A percentile compares a stretch with the other conserved stretches of the same genome.
Evolutionary conservation across 2,797 vertebrate genomes (phyloP).

Genomic region (Sebastes itinus): DNA sequence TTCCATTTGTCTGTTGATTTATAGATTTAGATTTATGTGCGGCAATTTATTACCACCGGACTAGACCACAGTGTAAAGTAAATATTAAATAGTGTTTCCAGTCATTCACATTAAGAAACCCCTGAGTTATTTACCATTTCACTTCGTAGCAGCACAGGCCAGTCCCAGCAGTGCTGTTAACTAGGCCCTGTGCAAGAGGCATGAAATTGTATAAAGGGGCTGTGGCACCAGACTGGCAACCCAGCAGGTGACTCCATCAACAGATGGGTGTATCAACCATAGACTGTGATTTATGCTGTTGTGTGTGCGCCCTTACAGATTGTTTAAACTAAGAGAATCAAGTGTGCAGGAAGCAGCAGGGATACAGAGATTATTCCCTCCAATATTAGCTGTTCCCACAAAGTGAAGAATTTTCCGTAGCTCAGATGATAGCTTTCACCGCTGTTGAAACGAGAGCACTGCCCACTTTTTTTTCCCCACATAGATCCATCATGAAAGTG

Average conservation of each 20-base stretch:
- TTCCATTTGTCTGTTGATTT: conserved; percentile 35
- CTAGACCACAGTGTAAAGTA: conserved; percentile 10
- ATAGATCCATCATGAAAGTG: neutral
- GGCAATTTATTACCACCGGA: conserved; percentile 21
- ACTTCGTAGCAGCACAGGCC: neutral
- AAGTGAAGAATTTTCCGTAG: conserved; percentile 15
- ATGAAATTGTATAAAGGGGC: conserved; percentile 42
- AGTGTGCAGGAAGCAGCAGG: neutral
- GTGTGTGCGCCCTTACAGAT: neutral
- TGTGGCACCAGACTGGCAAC: conserved; percentile 33
- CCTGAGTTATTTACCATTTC: conserved; percentile 45
- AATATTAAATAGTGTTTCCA: conserved; percentile 36
- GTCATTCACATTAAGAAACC: conserved; percentile 9
- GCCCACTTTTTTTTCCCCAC: neutral
- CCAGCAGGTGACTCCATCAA: conserved; percentile 43
- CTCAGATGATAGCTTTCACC: conserved; percentile 11
- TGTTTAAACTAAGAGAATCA: conserved; percentile 9
- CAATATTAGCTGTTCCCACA: conserved; percentile 1
- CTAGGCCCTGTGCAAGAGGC: conserved; percentile 22
- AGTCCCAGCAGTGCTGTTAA: conserved; percentile 43
- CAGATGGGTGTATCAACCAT: conserved; percentile 28
- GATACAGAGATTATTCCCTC: neutral
- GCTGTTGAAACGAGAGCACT: conserved; percentile 5
- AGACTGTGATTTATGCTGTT: conserved; percentile 5
- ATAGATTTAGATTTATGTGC: conserved; percentile 2